Evolutionary conservation across 2,888 invertebrate genomes (phyloP).

Genomic region (Eristalis arbustorum): DNA sequence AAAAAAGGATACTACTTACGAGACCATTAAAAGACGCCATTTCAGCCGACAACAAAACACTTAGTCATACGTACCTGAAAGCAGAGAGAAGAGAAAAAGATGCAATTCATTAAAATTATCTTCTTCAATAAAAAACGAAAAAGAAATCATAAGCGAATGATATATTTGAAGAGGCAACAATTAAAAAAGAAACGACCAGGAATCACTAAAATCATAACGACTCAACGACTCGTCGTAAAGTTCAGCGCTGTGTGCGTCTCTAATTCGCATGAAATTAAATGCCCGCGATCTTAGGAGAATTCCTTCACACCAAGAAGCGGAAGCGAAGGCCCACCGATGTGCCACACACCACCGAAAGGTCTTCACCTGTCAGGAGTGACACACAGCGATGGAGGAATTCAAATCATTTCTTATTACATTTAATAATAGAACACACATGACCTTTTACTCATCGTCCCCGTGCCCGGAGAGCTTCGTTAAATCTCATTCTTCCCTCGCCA

Average conservation of each 20-base stretch:
- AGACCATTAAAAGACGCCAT: background rate
- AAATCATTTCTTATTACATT: slow-evolving; percentile 14
- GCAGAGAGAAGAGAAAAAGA: background rate
- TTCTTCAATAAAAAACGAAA: background rate
- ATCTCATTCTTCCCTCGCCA: background rate
- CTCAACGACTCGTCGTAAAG: background rate
- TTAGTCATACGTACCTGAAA: background rate
- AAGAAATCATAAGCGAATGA: background rate
- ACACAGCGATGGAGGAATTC: background rate
- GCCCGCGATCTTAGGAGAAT: too few species aligned
- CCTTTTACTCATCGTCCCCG: background rate
- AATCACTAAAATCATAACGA: background rate
- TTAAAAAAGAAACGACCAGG: background rate
- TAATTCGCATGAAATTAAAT: background rate
- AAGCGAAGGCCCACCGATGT: background rate
- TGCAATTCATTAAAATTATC: background rate
- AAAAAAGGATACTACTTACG: background rate
- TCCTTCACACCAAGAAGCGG: background rate
- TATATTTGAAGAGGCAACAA: background rate
- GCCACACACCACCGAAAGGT: background rate
- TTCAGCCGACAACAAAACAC: too few species aligned
- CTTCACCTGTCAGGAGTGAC: background rate
- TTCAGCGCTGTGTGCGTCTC: background rate
- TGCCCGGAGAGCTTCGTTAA: background rate
- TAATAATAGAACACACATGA: slow-evolving; percentile 18